phyloP scores from a whole-genome alignment of 23 tunicate species.

The Diplosoma virens region DNA sequence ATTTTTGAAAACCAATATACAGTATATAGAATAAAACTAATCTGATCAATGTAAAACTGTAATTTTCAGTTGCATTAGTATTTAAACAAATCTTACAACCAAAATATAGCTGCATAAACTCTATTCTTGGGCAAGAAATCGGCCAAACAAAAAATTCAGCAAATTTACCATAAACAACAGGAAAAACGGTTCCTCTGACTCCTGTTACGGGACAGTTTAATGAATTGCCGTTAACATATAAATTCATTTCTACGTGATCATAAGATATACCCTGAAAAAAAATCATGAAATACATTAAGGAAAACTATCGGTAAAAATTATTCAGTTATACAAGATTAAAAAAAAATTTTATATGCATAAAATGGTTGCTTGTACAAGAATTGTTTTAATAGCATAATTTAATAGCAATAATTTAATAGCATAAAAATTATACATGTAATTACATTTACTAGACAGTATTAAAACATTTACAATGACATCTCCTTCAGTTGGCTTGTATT shows the following conservation, averaged over 20 bases:
- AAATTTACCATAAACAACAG: slow-evolving; percentile 71
- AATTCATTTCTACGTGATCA: slow-evolving; percentile 90
- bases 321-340: too few relatives aligned
- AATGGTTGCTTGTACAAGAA: too few relatives aligned
- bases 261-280: slow-evolving; percentile 76
- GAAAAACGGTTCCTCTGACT: slow-evolving; percentile 73
- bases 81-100: too few relatives aligned
- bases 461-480: slow-evolving; percentile 67
- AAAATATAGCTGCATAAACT: too few relatives aligned
- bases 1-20: too few relatives aligned
- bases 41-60: too few relatives aligned
- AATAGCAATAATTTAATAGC: too few relatives aligned
- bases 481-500: slow-evolving; percentile 60
- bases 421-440: neutral
- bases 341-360: too few relatives aligned
- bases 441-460: neutral
- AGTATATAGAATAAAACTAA: too few relatives aligned
- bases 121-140: neutral
- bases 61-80: too few relatives aligned
- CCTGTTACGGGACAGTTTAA: slow-evolving; percentile 73
- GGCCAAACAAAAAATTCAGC: neutral
- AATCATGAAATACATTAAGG: neutral
- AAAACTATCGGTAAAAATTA: neutral
- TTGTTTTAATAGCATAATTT: too few relatives aligned
- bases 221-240: slow-evolving; percentile 78